These are phyloP conservation scores for Drosophila insularis DNA, from an alignment of 1,140 invertebrate species.

Conservation along the genomic window DNA sequence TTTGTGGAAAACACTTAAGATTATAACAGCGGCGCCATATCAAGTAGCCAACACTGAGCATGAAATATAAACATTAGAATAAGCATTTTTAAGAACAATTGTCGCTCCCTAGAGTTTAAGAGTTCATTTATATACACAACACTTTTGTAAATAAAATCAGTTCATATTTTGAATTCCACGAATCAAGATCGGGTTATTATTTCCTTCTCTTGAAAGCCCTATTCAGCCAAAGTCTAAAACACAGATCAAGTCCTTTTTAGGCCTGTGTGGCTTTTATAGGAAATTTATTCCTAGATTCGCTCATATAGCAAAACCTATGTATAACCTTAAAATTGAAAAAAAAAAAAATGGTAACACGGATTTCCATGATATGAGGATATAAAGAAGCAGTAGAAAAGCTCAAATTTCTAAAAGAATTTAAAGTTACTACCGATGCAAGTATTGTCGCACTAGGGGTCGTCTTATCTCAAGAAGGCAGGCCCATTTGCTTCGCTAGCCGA, in stretches of 20 bases:
- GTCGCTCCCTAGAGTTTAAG: too few species aligned
- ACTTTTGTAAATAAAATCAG: too few species aligned
- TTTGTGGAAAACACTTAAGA: too few species aligned
- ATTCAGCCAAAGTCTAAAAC: neutral
- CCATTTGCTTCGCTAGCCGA: neutral
- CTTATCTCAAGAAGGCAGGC: neutral
- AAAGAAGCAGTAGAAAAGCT: neutral
- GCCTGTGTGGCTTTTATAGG: neutral
- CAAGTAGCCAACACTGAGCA: too few species aligned
- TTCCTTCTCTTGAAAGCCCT: too few species aligned
- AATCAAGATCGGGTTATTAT: too few species aligned
- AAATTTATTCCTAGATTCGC: conserved; percentile 1
- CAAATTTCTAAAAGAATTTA: neutral
- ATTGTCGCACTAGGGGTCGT: neutral
- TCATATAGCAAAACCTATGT: neutral
- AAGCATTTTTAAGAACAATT: too few species aligned
- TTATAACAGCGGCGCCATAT: too few species aligned
- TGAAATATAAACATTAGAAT: too few species aligned
- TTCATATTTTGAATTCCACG: too few species aligned
- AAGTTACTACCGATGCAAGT: neutral
- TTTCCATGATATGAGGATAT: neutral
- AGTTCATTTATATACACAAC: too few species aligned
- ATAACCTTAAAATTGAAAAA: neutral
- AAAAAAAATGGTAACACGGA: neutral
- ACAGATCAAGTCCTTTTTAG: neutral